Conservation (phyloP, 2,888 invertebrate genomes). For the Ennomos erosarius region DNA sequence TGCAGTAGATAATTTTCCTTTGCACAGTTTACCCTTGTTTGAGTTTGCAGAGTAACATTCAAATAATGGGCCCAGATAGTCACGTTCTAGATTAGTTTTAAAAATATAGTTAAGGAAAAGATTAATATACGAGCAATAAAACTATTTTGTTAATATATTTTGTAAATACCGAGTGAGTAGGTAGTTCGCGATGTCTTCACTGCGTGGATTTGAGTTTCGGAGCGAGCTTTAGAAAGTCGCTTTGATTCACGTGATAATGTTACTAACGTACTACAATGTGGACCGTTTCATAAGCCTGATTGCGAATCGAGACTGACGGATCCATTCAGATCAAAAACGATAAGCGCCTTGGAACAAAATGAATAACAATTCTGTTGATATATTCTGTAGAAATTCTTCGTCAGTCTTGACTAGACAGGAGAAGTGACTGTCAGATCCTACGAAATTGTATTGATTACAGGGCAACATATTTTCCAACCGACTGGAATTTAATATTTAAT, state of each 20-base stretch:
- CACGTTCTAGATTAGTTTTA: conserved; percentile 74
- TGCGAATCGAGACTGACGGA: conserved; percentile 68
- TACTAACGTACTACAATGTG: conserved; percentile 50
- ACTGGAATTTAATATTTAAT: conserved; percentile 57
- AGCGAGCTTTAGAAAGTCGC: conserved; percentile 50
- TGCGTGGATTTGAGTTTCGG: conserved; percentile 63
- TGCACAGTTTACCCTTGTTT: conserved; percentile 16
- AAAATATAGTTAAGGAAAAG: conserved; percentile 63
- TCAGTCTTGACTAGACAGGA: conserved; percentile 14
- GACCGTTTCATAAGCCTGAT: conserved; percentile 51
- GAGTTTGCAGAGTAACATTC: conserved; percentile 49
- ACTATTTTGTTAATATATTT: conserved; percentile 73
- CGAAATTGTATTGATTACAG: conserved; percentile 20
- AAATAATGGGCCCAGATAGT: conserved; percentile 58
- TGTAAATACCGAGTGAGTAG: conserved; percentile 70
- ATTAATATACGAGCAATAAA: conserved; percentile 69
- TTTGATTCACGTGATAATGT: conserved; percentile 55
- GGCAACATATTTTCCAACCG: conserved; percentile 35
- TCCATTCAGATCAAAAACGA: conserved; percentile 61
- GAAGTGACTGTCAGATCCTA: conserved; percentile 28
- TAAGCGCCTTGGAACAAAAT: conserved; percentile 53
- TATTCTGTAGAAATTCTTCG: conserved; percentile 27
- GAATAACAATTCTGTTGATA: conserved; percentile 43
- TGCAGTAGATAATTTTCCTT: conserved; percentile 31
- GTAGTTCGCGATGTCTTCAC: conserved; percentile 54